Conservation (phyloP, 2,888 invertebrate genomes). For the Andrena trimmerana region DNA sequence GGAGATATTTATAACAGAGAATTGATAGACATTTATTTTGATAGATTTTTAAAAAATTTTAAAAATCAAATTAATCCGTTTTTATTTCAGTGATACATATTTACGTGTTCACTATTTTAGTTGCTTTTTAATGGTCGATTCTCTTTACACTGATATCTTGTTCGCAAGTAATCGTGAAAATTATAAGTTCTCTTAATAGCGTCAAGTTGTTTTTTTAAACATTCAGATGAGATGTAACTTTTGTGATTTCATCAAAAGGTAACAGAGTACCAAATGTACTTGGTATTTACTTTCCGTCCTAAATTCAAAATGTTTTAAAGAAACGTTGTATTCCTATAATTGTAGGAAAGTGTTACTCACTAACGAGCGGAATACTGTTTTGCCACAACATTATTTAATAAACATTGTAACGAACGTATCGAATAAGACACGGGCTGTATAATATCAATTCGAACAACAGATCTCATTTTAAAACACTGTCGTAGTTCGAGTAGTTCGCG, state of each 20-base stretch:
- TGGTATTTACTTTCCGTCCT: not conserved
- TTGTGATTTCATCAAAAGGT: not conserved
- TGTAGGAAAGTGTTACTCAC: not conserved
- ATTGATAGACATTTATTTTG: slow-evolving; percentile 2
- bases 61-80: not conserved
- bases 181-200: not conserved
- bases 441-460: not conserved
- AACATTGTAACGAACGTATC: too few relatives aligned
- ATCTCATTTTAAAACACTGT: not conserved
- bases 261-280: not conserved
- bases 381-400: too few relatives aligned
- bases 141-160: not conserved
- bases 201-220: not conserved
- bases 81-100: not conserved
- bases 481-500: not conserved
- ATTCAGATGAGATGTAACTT: not conserved
- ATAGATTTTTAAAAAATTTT: not conserved
- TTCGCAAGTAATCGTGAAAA: not conserved
- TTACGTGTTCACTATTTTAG: not conserved
- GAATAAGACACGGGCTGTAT: not conserved
- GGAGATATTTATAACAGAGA: not conserved
- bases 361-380: not conserved
- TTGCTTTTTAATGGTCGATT: not conserved
- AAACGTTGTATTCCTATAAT: not conserved
- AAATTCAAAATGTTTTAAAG: not conserved